Conservation (phyloP, 23 tunicate species). For the Trididemnum nubilum region DNA sequence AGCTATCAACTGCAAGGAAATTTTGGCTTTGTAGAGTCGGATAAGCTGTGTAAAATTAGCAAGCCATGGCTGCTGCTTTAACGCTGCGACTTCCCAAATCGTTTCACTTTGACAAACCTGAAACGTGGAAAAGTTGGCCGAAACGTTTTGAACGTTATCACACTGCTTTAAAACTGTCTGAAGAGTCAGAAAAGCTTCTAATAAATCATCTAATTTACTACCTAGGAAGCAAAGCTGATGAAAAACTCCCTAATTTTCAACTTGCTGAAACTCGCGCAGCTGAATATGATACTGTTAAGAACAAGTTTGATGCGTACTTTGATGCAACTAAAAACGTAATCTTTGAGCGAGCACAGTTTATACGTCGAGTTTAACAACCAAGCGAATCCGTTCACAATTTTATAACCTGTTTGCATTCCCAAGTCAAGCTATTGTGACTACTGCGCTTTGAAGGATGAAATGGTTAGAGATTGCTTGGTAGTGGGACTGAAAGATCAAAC, state of each 20-base stretch:
- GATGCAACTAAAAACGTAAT: too few species aligned
- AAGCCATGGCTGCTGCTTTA: too few species aligned
- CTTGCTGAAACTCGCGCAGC: background rate
- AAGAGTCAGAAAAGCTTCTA: background rate
- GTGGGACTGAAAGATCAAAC: background rate
- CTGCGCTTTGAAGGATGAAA: slow-evolving; percentile 24
- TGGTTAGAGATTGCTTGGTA: slow-evolving; percentile 18
- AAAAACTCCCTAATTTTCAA: background rate
- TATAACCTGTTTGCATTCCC: background rate
- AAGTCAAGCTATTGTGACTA: background rate
- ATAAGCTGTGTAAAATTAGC: too few species aligned
- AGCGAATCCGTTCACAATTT: background rate
- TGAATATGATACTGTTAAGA: background rate
- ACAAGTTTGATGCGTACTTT: background rate
- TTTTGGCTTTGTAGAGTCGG: too few species aligned
- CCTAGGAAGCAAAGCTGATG: slow-evolving; percentile 1
- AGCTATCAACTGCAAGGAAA: too few species aligned
- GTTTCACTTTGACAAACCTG: background rate
- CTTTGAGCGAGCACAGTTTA: too few species aligned
- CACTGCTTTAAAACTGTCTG: background rate
- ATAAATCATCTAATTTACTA: background rate
- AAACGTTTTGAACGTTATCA: slow-evolving; percentile 1
- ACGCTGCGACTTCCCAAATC: background rate
- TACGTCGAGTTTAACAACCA: background rate
- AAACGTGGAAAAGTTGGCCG: background rate